Percentiles rank a stretch among this genome's conserved stretches.
Conservation (phyloP, 1,140 invertebrate species). For the Aphaenogaster ashmeadi region DNA sequence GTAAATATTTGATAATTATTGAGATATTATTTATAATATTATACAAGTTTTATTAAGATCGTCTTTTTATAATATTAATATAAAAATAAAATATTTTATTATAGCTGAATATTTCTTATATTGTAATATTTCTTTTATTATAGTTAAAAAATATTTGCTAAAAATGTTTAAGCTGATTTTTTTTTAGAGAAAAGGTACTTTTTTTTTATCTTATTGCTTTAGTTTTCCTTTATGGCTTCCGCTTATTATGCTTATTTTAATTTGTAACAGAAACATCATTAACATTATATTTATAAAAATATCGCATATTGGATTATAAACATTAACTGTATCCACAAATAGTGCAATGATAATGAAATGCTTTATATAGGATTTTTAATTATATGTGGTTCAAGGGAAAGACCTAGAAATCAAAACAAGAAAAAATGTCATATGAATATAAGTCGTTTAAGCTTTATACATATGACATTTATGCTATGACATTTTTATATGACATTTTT, state of each 20-base stretch:
- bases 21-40: background rate
- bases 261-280: constrained; percentile 10
- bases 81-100: background rate
- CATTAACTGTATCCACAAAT: background rate
- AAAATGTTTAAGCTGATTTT: constrained; percentile 53
- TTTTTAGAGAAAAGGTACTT: constrained; percentile 58
- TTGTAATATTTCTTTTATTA: background rate
- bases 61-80: background rate
- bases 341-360: constrained; percentile 21
- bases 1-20: constrained; percentile 13
- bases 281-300: constrained; percentile 25
- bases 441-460: background rate
- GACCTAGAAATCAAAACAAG: background rate
- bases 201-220: constrained; percentile 50
- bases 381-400: background rate
- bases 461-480: background rate
- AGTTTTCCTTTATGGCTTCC: constrained; percentile 24
- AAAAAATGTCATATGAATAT: background rate
- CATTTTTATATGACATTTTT: background rate
- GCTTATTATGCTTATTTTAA: constrained; percentile 54
- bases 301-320: constrained; percentile 25
- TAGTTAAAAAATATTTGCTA: background rate
- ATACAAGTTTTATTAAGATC: background rate
- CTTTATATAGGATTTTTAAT: constrained; percentile 34
- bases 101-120: background rate